Base-by-base conservation (phyloP, 2,113 vertebrate species). In the Xenopus borealis region DNA sequence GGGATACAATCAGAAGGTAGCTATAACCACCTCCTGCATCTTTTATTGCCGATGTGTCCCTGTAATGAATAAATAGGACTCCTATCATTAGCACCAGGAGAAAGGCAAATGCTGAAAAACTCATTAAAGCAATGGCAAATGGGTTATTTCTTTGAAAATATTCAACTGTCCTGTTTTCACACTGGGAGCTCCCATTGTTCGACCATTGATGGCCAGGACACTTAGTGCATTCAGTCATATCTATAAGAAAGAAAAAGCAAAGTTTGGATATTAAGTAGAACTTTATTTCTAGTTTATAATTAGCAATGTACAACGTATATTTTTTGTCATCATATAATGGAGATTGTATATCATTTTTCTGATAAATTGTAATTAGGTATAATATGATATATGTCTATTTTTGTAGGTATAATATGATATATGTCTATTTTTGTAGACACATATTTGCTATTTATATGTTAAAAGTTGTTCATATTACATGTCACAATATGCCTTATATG, bases 1-100 rank as follows among this genome's bases (percentile, higher is more conserved):
- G 78, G 11, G 89, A 88, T 10, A 61, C 47, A 9, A 82, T 73
- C 81, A 90, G 82, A 17, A 88, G 58, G 62, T 82, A 86, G 12
- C 80, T 85, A 73, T 87, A 62, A 1, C 46, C 71, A 4, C 83
- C 78, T 10, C 84, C 83, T 0, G 87, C 81, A 65, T 71, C 78
- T 72, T 82, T 86, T 68, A 89, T 82, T 0, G 83, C 66, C 1
- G 71, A 52, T 4, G 78, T 85, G 7, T 81, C 2, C 64, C 62
- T 64, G 71, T 88, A 18, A 55, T 80, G 46, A 23, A 63, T 13
- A 69, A 86, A 88, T 12, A 89, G 27, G 33, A 80, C n/a, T 0
- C 78, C 46, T 5, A 46, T 80, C 1, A 72, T 50, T 0, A 86
- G 33, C 71, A 90, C 72, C 3, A 87, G 55, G 13, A 86, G 7